A percentile compares a stretch with the other conserved stretches of the same genome.
Conservation (phyloP, 2,888 invertebrate species). For the Hirtodrosophila alboralis region DNA sequence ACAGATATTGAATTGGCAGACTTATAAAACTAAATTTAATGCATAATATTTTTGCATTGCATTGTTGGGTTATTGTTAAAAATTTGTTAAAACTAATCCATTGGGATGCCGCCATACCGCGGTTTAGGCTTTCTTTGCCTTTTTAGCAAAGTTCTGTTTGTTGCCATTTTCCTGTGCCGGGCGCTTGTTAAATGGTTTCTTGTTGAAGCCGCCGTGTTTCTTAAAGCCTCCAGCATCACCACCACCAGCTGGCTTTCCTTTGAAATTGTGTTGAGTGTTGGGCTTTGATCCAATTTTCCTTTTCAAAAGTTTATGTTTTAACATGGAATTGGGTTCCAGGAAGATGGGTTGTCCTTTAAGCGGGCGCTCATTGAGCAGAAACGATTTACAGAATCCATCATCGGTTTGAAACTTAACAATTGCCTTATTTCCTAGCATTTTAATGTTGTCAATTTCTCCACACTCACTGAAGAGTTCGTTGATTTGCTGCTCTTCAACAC, state of each 20-base stretch:
- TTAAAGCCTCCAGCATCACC: conserved; percentile 24
- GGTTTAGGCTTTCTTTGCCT: conserved; percentile 30
- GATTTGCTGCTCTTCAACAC: conserved; percentile 52
- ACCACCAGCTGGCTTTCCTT: conserved; percentile 1
- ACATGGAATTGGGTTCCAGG: conserved; percentile 71
- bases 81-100: conserved; percentile 37
- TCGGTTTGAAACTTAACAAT: conserved; percentile 60
- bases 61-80: conserved; percentile 16
- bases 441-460: conserved; percentile 62
- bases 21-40: conserved; percentile 41
- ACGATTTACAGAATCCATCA: conserved; percentile 77
- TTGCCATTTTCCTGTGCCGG: conserved; percentile 29
- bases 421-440: conserved; percentile 43
- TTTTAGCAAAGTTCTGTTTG: conserved; percentile 31
- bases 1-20: conserved; percentile 21
- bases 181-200: conserved; percentile 59
- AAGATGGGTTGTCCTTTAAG: conserved; percentile 63
- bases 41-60: conserved; percentile 32
- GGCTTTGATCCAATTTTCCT: conserved; percentile 8
- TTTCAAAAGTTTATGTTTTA: conserved; percentile 43
- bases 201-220: conserved; percentile 19
- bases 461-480: conserved; percentile 42
- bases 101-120: background rate
- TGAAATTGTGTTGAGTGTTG: background rate
- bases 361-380: conserved; percentile 60